A percentile compares a stretch with the other conserved stretches of the same genome.
Evolutionary conservation across 1,140 invertebrate genomes (phyloP).

Genomic region (Micrasema longulum): DNA sequence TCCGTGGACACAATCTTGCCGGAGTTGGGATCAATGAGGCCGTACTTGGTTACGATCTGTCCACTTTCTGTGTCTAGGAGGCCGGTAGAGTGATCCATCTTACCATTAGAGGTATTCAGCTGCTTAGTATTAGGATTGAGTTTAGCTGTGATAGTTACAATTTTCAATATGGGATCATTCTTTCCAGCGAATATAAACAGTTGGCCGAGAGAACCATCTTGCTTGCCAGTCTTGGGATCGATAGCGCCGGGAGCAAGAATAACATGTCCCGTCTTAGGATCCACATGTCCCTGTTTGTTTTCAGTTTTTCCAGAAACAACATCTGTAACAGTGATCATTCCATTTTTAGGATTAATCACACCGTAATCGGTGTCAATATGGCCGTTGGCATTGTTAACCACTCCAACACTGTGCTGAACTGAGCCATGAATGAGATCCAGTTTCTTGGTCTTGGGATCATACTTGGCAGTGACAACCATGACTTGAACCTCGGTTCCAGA

Average conservation of each 20-base stretch:
- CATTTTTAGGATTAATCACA: slow-evolving; percentile 69
- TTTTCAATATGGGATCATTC: slow-evolving; percentile 68
- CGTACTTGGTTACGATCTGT: slow-evolving; percentile 70
- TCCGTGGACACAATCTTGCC: slow-evolving; percentile 69
- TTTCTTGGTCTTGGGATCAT: slow-evolving; percentile 70
- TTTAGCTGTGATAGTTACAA: slow-evolving; percentile 70
- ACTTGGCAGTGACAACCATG: slow-evolving; percentile 69
- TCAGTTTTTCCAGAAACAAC: slow-evolving; percentile 68
- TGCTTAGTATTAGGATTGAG: slow-evolving; percentile 70
- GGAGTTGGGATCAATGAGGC: slow-evolving; percentile 70
- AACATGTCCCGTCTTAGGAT: slow-evolving; percentile 71
- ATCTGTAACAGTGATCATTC: slow-evolving; percentile 64
- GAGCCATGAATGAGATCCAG: slow-evolving; percentile 69
- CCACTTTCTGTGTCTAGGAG: slow-evolving; percentile 69
- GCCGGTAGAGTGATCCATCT: slow-evolving; percentile 69
- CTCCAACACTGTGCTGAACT: slow-evolving; percentile 68
- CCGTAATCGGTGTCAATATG: slow-evolving; percentile 72
- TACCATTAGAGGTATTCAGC: slow-evolving; percentile 68
- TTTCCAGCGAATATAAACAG: slow-evolving; percentile 68
- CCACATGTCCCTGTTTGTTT: slow-evolving; percentile 65
- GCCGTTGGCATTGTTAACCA: slow-evolving; percentile 66
- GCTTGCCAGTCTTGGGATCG: slow-evolving; percentile 67
- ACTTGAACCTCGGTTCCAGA: slow-evolving; percentile 69
- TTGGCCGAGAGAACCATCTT: slow-evolving; percentile 66
- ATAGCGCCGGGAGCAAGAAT: slow-evolving; percentile 67